Conservation (phyloP, 2,113 vertebrate genomes). For the Opisthocomus hoazin region DNA sequence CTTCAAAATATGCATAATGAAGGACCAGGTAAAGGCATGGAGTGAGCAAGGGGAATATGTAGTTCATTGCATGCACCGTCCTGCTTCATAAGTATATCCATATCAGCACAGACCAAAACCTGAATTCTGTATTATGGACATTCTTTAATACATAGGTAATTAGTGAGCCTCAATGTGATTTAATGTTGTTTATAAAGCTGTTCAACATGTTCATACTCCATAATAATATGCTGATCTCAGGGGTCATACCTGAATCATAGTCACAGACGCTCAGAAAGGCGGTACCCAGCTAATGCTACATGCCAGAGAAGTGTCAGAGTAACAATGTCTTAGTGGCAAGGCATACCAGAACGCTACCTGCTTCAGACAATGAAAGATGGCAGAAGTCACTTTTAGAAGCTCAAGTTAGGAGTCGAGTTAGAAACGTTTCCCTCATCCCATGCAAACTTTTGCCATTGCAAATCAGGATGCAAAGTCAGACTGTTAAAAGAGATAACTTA, state of each 20-base stretch:
- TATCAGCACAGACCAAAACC: not conserved
- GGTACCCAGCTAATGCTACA: not conserved
- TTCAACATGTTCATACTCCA: not conserved
- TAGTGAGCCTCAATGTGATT: not conserved
- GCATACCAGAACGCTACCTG: not conserved
- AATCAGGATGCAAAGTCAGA: not conserved
- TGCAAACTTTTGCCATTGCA: not conserved
- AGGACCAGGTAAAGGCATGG: not conserved
- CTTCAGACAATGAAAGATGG: not conserved
- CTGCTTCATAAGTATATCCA: not conserved
- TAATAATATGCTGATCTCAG: not conserved
- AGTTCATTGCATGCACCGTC: not conserved
- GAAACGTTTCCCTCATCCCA: not conserved
- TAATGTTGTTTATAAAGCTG: not conserved
- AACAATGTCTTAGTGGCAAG: not conserved
- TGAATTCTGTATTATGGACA: not conserved
- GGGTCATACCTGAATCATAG: fast-evolving
- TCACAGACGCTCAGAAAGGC: not conserved
- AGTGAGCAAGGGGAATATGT: not conserved
- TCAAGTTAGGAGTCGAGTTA: not conserved
- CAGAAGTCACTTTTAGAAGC: not conserved
- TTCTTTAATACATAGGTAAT: not conserved
- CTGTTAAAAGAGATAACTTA: not conserved
- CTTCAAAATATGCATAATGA: not conserved
- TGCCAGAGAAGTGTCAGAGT: not conserved